A percentile compares a stretch with the other conserved stretches of the same genome.
phyloP scores from a whole-genome alignment of 1,140 invertebrate species.

The Zaprionus davidi region DNA sequence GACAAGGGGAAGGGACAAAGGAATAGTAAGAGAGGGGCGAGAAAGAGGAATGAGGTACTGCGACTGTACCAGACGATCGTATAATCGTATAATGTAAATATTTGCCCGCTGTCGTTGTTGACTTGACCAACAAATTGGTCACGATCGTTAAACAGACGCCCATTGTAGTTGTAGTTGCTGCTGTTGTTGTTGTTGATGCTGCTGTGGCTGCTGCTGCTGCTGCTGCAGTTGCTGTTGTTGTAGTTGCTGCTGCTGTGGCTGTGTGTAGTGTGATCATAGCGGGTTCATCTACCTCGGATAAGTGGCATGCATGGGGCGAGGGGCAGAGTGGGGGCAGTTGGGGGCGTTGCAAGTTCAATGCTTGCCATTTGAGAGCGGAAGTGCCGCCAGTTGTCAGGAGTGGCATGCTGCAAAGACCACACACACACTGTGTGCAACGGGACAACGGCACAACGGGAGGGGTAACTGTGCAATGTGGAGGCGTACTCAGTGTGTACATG shows the following conservation, averaged over 20 bases:
- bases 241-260: slow-evolving; percentile 1
- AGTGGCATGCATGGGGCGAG: slow-evolving; percentile 10
- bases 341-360: slow-evolving; percentile 72
- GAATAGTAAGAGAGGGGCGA: neutral
- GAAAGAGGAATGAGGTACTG: slow-evolving; percentile 3
- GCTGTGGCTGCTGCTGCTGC: neutral
- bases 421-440: neutral
- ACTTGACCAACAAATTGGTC: slow-evolving; percentile 80
- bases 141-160: slow-evolving; percentile 79
- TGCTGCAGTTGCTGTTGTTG: neutral
- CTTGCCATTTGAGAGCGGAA: slow-evolving; percentile 66
- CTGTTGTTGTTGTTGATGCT: slow-evolving; percentile 11
- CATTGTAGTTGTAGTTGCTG: slow-evolving; percentile 25
- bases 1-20: slow-evolving; percentile 48
- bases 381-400: slow-evolving; percentile 73
- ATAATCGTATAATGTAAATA: slow-evolving; percentile 70
- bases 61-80: slow-evolving; percentile 36
- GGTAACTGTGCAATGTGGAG: neutral
- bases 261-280: slow-evolving; percentile 39
- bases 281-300: slow-evolving; percentile 62
- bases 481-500: slow-evolving; percentile 10
- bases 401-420: slow-evolving; percentile 50
- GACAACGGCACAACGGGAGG: neutral
- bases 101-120: slow-evolving; percentile 66
- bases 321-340: slow-evolving; percentile 8